phyloP scores from a whole-genome alignment of 2,888 invertebrate genomes.

The Scaeva pyrastri region DNA sequence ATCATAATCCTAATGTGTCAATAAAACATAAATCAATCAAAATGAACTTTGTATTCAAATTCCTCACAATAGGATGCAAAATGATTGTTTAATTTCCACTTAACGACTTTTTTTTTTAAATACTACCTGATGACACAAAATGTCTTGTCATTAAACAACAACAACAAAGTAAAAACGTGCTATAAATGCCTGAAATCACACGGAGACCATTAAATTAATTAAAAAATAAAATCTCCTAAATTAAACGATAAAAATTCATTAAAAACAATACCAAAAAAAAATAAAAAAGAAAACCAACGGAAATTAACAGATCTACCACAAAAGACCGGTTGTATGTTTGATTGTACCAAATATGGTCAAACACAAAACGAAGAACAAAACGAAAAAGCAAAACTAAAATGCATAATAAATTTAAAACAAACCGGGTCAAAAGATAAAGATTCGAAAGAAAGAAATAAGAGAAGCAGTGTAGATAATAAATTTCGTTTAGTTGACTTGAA shows the following conservation, averaged over 20 bases:
- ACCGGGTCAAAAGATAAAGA: constrained; percentile 3
- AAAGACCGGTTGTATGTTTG: constrained; percentile 60
- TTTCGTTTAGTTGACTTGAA: neutral
- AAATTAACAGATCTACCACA: constrained; percentile 39
- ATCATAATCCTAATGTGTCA: no score
- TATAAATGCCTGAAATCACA: neutral
- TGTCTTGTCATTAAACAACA: neutral
- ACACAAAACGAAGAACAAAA: no score
- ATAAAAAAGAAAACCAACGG: constrained; percentile 11
- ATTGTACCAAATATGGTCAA: constrained; percentile 57
- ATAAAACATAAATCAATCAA: no score
- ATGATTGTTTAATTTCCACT: neutral
- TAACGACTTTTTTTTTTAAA: neutral
- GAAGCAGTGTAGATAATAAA: constrained; percentile 52
- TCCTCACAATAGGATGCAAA: constrained; percentile 8
- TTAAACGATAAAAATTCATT: constrained; percentile 19
- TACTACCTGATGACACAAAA: constrained; percentile 11
- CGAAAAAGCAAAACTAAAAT: no score
- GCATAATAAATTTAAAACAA: constrained; percentile 19
- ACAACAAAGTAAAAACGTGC: neutral
- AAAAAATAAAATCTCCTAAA: neutral
- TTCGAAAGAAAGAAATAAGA: constrained; percentile 12
- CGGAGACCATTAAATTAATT: neutral
- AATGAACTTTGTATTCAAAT: no score
- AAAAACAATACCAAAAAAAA: constrained; percentile 7